These are phyloP conservation scores for Emmelina monodactyla DNA, from an alignment of 2,888 invertebrate genomes.

Conservation along the genomic window DNA sequence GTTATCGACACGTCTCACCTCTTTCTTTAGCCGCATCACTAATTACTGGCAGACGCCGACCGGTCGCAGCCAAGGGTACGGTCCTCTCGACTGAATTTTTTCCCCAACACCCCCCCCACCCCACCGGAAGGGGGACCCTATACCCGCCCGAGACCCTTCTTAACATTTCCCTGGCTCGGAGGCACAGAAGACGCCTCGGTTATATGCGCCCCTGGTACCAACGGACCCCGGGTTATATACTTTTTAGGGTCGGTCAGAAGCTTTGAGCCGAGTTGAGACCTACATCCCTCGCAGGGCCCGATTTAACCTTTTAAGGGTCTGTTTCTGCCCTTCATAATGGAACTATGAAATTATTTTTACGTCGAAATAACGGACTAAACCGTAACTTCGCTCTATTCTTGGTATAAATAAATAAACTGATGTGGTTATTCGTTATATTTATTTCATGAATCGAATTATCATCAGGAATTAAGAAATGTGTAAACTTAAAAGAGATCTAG, in stretches of 20 bases:
- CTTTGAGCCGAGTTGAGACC: constrained; percentile 56
- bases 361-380: no score
- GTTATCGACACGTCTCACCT: constrained; percentile 38
- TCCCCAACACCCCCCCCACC: constrained; percentile 43
- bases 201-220: constrained; percentile 55
- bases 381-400: no score
- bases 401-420: no score
- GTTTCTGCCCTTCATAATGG: no score
- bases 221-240: constrained; percentile 54
- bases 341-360: no score
- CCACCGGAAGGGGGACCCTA: constrained; percentile 47
- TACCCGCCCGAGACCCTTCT: constrained; percentile 58
- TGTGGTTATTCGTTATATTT: no score
- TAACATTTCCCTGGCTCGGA: constrained; percentile 60
- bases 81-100: constrained; percentile 58
- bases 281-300: constrained; percentile 45
- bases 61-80: constrained; percentile 57
- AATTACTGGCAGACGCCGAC: constrained; percentile 57
- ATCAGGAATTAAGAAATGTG: no score
- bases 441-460: no score
- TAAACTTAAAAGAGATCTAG: no score
- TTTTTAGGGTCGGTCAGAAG: constrained; percentile 60
- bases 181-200: constrained; percentile 55
- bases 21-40: constrained; percentile 46
- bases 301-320: constrained; percentile 50